These are phyloP conservation scores for Aulostomus chinensis DNA, from an alignment of 2,797 vertebrate genomes.

Conservation along the genomic window DNA sequence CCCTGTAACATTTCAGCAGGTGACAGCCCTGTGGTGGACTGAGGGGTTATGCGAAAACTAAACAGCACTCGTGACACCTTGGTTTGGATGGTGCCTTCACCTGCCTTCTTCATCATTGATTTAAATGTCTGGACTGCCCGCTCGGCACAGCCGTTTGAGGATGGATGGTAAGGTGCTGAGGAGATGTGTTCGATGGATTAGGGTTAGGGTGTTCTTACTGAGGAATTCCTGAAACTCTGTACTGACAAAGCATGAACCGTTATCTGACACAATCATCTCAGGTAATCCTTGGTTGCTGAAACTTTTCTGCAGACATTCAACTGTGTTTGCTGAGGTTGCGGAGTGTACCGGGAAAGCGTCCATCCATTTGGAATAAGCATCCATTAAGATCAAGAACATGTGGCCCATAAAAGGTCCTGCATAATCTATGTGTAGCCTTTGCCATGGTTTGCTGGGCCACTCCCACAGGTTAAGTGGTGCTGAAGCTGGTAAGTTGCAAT, in stretches of 20 bases:
- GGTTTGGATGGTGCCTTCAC: neutral
- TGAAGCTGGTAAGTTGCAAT: too few species aligned
- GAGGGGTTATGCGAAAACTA: neutral
- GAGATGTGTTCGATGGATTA: neutral
- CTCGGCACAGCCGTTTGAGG: neutral
- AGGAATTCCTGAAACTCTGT: too few species aligned
- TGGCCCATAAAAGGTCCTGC: too few species aligned
- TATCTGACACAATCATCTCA: neutral
- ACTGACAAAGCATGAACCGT: too few species aligned
- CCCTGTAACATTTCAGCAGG: neutral
- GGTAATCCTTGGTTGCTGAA: neutral
- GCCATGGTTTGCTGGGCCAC: too few species aligned
- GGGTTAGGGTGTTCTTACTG: too few species aligned
- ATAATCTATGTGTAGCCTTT: too few species aligned
- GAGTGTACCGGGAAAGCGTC: neutral
- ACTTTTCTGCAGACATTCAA: neutral
- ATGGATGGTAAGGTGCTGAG: neutral
- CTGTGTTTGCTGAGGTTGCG: neutral
- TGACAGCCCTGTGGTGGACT: neutral
- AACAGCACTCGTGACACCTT: neutral
- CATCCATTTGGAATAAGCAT: neutral
- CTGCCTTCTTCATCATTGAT: neutral
- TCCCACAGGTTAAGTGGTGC: too few species aligned
- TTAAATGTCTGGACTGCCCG: neutral
- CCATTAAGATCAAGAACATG: neutral